Percentiles rank a stretch among this genome's conserved stretches.
phyloP scores from a whole-genome alignment of 2,113 vertebrate genomes.

The Carollia perspicillata region DNA sequence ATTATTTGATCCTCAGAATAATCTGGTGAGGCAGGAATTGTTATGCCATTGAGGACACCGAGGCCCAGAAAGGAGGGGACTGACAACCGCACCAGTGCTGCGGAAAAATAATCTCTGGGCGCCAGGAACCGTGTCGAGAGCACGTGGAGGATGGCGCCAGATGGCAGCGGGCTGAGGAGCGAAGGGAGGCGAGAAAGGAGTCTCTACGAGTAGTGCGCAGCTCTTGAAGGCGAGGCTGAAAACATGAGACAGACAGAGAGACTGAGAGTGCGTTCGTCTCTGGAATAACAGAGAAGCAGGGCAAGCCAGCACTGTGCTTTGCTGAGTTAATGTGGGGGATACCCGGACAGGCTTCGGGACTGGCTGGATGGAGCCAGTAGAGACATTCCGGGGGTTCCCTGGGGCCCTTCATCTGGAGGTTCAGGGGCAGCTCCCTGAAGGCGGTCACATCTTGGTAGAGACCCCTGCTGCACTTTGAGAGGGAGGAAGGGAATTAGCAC shows the following conservation, averaged over 20 bases:
- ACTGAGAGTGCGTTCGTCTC: rapidly evolving
- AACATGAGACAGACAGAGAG: too few relatives aligned
- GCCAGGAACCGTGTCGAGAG: neutral
- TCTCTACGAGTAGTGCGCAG: neutral
- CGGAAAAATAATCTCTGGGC: neutral
- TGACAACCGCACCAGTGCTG: neutral
- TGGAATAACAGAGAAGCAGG: rapidly evolving
- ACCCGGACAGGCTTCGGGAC: neutral
- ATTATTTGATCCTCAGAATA: neutral
- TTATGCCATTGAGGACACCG: neutral
- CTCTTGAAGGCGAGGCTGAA: neutral
- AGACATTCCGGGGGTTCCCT: neutral
- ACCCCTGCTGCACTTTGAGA: neutral
- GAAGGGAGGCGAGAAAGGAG: neutral
- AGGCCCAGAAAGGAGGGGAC: neutral
- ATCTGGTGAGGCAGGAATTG: neutral
- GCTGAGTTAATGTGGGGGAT: neutral
- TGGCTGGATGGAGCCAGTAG: neutral
- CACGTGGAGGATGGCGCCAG: too few relatives aligned
- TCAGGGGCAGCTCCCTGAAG: neutral
- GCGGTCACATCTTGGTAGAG: neutral
- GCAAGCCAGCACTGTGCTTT: neutral
- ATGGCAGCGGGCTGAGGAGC: neutral
- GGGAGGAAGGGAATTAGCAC: neutral
- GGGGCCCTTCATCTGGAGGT: neutral